phyloP scores from a whole-genome alignment of 1,140 invertebrate species.

The Venustaconcha ellipsiformis region DNA sequence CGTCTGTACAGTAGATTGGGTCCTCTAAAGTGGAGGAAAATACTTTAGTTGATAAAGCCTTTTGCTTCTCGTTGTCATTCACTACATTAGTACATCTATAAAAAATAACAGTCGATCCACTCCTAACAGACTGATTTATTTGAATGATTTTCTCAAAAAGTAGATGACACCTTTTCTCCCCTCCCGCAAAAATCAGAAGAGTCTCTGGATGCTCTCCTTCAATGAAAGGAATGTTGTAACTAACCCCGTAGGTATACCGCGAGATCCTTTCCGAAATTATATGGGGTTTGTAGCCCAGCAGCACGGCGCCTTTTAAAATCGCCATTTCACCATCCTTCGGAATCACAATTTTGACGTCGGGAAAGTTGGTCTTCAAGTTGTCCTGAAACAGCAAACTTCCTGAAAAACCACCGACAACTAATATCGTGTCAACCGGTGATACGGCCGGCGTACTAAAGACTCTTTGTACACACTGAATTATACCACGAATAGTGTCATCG shows the following conservation, averaged over 20 bases:
- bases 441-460: conserved; percentile 7
- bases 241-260: conserved; percentile 25
- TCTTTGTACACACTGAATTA: conserved; percentile 16
- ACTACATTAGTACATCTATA: conserved; percentile 14
- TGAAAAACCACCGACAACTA: conserved; percentile 25
- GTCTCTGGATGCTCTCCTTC: conserved; percentile 15
- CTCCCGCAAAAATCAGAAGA: conserved; percentile 12
- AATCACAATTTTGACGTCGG: conserved; percentile 13
- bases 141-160: conserved; percentile 25
- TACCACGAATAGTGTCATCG: conserved; percentile 14
- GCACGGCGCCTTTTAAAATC: conserved; percentile 26
- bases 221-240: conserved; percentile 5
- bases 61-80: conserved; percentile 3
- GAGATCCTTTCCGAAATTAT: conserved; percentile 18
- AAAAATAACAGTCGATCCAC: conserved; percentile 9
- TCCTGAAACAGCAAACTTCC: conserved; percentile 1
- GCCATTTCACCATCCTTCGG: conserved; percentile 17
- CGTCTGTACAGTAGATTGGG: conserved; percentile 19
- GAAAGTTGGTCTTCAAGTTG: conserved; percentile 11
- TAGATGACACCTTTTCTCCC: conserved; percentile 16
- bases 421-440: conserved; percentile 12
- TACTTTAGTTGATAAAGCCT: conserved; percentile 17
- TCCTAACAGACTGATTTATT: conserved; percentile 19
- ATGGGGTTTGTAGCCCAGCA: conserved; percentile 27
- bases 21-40: conserved; percentile 16